Conservation (phyloP, 2,888 invertebrate species). For the Spicauda simplicius region DNA sequence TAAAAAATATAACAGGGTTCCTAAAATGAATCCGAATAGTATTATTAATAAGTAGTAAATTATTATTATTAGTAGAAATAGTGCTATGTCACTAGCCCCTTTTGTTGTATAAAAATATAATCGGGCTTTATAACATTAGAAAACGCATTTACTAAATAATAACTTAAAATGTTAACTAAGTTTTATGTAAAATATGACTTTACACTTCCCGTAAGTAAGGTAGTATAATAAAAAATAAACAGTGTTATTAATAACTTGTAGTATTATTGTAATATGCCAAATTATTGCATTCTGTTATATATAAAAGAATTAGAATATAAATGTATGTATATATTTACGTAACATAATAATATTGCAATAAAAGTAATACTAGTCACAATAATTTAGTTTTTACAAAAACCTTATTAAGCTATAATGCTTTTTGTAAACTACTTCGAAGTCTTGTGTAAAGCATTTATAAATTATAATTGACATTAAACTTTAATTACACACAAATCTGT, state of each 20-base stretch:
- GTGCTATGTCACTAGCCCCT: conserved; percentile 8
- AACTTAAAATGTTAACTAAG: conserved; percentile 23
- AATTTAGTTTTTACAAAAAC: conserved; percentile 16
- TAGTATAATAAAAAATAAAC: conserved; percentile 1
- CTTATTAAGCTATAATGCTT: conserved; percentile 16
- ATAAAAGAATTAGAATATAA: conserved; percentile 15
- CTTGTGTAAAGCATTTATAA: background rate
- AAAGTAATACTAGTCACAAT: conserved; percentile 8
- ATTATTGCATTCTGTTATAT: conserved; percentile 27
- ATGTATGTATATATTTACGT: conserved; percentile 8
- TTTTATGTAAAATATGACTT: conserved; percentile 23
- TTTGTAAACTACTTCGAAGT: conserved; percentile 7
- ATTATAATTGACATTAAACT: conserved; percentile 20
- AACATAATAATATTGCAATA: conserved; percentile 15
- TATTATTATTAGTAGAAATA: conserved; percentile 4
- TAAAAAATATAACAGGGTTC: conserved; percentile 57
- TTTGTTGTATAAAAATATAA: conserved; percentile 2
- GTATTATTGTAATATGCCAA: conserved; percentile 23
- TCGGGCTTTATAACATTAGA: conserved; percentile 22
- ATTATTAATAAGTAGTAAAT: conserved; percentile 1
- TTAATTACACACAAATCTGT: background rate
- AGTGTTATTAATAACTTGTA: conserved; percentile 11
- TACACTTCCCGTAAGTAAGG: conserved; percentile 3
- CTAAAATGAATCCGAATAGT: conserved; percentile 52
- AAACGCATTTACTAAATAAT: conserved; percentile 9